These are phyloP conservation scores for Bactericera cockerelli DNA, from an alignment of 1,140 invertebrate species.

Conservation along the genomic window DNA sequence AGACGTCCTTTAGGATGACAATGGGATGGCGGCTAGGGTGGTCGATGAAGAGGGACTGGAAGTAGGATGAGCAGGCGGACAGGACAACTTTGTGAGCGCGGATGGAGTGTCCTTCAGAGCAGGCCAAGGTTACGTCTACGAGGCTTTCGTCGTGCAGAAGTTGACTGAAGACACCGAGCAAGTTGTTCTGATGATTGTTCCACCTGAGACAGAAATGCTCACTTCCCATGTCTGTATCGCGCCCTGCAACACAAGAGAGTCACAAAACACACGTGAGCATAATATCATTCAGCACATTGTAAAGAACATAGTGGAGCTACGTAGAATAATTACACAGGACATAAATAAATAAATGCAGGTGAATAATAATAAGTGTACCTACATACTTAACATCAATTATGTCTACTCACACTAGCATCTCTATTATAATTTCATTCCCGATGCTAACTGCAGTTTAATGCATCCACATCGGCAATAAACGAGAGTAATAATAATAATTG, in stretches of 20 bases:
- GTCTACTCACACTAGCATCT: too few relatives aligned
- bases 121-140: conserved; percentile 88
- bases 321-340: too few relatives aligned
- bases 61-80: conserved; percentile 87
- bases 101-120: conserved; percentile 81
- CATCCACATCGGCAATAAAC: too few relatives aligned
- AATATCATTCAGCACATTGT: too few relatives aligned
- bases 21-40: conserved; percentile 82
- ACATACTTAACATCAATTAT: too few relatives aligned
- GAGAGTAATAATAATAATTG: too few relatives aligned
- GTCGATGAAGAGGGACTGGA: conserved; percentile 75
- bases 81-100: conserved; percentile 90
- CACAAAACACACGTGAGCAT: background rate
- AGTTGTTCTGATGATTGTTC: conserved; percentile 92
- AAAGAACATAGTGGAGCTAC: too few relatives aligned
- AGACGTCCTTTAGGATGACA: conserved; percentile 84
- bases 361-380: too few relatives aligned
- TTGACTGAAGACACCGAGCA: conserved; percentile 86
- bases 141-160: conserved; percentile 83
- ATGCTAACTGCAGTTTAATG: too few relatives aligned
- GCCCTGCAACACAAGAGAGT: conserved; percentile 37
- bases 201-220: conserved; percentile 90
- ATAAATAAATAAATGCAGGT: too few relatives aligned
- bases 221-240: conserved; percentile 84
- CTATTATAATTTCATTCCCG: too few relatives aligned